A percentile compares a stretch with the other conserved stretches of the same genome.
These are phyloP conservation scores for Phorcus lineatus DNA, from an alignment of 2,888 invertebrate species.

Conservation along the genomic window DNA sequence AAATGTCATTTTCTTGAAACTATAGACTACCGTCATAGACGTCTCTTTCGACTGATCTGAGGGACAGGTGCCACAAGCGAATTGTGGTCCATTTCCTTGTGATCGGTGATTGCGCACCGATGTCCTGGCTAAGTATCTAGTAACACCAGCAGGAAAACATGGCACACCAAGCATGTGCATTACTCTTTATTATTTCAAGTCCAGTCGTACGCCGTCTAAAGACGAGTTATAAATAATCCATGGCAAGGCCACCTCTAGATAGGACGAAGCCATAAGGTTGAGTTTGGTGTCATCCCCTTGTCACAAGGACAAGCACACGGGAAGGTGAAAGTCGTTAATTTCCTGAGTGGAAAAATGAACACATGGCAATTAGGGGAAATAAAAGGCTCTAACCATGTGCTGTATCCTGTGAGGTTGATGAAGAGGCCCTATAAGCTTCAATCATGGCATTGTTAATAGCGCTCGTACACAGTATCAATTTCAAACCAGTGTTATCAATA, in stretches of 20 bases:
- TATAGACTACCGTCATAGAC: neutral
- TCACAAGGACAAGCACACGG: slow-evolving; percentile 26
- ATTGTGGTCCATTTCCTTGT: neutral
- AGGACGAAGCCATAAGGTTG: slow-evolving; percentile 7
- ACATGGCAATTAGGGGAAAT: slow-evolving; percentile 27
- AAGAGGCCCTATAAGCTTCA: slow-evolving; percentile 5
- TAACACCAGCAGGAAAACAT: neutral
- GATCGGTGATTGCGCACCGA: neutral
- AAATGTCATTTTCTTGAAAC: slow-evolving; percentile 13
- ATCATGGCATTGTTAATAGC: neutral
- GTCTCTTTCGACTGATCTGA: neutral
- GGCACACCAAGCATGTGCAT: neutral
- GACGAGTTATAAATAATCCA: slow-evolving; percentile 28
- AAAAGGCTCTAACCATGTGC: slow-evolving; percentile 20
- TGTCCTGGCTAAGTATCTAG: neutral
- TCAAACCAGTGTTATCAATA: neutral
- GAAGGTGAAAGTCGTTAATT: slow-evolving; percentile 42
- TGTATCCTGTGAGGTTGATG: slow-evolving; percentile 24
- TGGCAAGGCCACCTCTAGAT: neutral
- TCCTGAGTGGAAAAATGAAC: slow-evolving; percentile 36
- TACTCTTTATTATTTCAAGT: slow-evolving; percentile 1
- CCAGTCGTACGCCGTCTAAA: neutral
- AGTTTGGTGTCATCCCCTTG: slow-evolving; percentile 27
- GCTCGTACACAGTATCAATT: neutral
- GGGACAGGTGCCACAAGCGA: neutral